Evolutionary conservation across 1,140 invertebrate species (phyloP), one percentile per base, ranked within the genome.

Genomic region (Limonius californicus): DNA sequence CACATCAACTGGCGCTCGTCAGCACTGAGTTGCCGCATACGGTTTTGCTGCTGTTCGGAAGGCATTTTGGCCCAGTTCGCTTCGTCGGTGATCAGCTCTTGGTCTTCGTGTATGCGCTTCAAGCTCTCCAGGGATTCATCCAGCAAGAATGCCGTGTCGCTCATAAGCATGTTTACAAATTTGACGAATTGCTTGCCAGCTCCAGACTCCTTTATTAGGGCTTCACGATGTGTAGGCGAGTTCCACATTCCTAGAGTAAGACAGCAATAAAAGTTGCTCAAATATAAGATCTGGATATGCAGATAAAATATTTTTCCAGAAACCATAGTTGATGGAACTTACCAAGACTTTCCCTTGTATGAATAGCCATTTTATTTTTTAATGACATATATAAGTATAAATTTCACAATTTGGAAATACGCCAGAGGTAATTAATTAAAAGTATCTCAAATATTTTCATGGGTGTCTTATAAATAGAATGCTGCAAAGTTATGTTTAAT

Each of bases 101-200:
- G 96, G 1, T 94, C 88, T 76, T 98, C 94, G 77, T 98, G 94
- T 68, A 98, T 97, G 64, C 93, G 84, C 72, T 98, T 98, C 43
- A 99, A 80, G 65, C 93, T 92, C 76, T 97, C 92, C 11, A 97
- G 79, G 75, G 94, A 97, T 78, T 99, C 97, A 74, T 99, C 97
- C 43, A 99, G 80, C 32, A 99, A 81, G 78, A 97, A 99, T 27
- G 96, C 98, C 7, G 95, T 98, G 75, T 99, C 97, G 75, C 99
- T 99, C 92, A 99, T 99, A 45, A 99, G 78, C 95, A 99, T 98
- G 77, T 99, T 99, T 21, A 98, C 88, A 75, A 99, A 99, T 68
- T 96, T 94, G 2, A 98, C 93, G 79, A 99, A 99, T 76, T 98
- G 92, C 66, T 92, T 92, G 8, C 92, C 92, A 56, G 86, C 88